Conservation (phyloP, 2,113 vertebrate species). For the Hystrix brachyura region DNA sequence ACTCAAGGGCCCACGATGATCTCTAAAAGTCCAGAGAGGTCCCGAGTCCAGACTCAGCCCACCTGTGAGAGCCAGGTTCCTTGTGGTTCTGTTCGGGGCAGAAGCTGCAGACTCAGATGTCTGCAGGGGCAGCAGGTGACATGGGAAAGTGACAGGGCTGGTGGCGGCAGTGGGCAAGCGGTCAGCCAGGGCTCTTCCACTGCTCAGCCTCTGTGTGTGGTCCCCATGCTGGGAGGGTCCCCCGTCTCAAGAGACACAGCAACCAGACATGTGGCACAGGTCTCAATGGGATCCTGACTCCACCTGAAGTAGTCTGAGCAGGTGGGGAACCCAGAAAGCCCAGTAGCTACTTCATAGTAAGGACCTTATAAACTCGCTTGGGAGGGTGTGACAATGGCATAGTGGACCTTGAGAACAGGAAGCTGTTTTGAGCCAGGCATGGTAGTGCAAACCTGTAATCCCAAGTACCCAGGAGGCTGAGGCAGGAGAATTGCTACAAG, state of each 20-base stretch:
- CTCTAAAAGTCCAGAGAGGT: not conserved
- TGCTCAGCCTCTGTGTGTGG: not conserved
- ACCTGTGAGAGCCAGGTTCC: fast-evolving
- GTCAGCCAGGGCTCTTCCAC: not conserved
- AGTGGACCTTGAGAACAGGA: not conserved
- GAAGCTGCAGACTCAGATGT: fast-evolving
- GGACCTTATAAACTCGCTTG: too few species aligned
- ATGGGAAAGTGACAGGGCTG: fast-evolving
- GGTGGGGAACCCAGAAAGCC: too few species aligned
- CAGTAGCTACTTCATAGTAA: too few species aligned
- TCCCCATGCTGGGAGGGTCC: not conserved
- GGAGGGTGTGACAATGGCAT: not conserved
- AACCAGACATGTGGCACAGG: fast-evolving
- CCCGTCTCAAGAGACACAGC: not conserved
- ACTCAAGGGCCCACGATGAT: not conserved
- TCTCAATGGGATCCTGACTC: not conserved
- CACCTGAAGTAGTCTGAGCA: not conserved
- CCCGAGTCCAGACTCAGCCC: not conserved
- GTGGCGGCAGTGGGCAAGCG: not conserved
- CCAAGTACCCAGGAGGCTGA: not conserved
- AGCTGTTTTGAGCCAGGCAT: not conserved
- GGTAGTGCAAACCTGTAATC: not conserved
- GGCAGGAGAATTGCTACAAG: not conserved
- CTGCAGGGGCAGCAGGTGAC: not conserved
- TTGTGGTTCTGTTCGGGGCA: fast-evolving